Base-by-base conservation (phyloP, 2,888 invertebrate genomes). In the Rhagonycha fulva region DNA sequence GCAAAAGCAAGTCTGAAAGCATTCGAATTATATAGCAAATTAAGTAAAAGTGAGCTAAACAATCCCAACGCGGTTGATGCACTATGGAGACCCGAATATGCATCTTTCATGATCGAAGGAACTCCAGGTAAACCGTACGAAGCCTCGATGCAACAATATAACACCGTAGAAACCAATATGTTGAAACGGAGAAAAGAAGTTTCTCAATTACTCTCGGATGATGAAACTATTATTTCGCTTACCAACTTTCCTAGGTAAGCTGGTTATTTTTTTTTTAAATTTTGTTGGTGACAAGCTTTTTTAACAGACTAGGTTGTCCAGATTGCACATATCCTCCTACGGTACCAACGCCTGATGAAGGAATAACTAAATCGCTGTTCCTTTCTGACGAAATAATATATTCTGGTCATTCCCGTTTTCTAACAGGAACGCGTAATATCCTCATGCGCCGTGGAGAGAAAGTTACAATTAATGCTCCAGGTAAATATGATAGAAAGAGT, bases 81-180 rank as follows among this genome's bases (percentile, higher is more conserved):
- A 0, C 88, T 98, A 62, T 99, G 99, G 99, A 92, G 98, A 71
- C 99, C 99, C 0, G 99, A 99, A 88, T 99, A 97, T 89, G 99
- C 97, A 3, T 94, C 96, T 14, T 99, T 98, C 86, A 99, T 99
- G 98, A 92, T 98, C 75, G 98, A 99, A 90, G 99, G 99, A 14
- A 99, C 99, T 0, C 99, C 99, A 0, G 99, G 99, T 2, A 93
- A 94, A 84, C 97, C 97, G 0, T 99, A 98, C 84, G 98, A 98
- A 9, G 97, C 97, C 0, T 89, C 98, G 11, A 90, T 99, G 86
- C 97, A 98, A 9, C 98, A 99, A 89, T 98, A 99, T 88, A 99
- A 99, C 88, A 93, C 98, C 77, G 99, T 99, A 7, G 99, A 99
- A 88, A 96, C 97, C 5, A 99, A 99, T 88, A 99, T 99, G 99